Conservation (phyloP, 2,113 vertebrate species). For the Phaethon lepturus region DNA sequence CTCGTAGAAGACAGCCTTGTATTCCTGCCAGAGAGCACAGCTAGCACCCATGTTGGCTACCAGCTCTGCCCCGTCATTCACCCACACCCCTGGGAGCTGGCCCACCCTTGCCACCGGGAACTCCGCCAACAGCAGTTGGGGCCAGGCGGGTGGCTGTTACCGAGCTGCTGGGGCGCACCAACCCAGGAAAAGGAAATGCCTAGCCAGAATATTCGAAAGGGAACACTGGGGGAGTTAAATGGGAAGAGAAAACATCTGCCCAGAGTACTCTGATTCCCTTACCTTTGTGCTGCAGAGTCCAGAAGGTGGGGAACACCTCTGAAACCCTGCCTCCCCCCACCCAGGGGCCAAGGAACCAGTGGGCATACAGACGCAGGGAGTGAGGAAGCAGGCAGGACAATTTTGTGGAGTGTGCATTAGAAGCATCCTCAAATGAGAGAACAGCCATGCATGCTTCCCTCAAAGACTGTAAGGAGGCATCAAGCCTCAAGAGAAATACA, state of each 20-base stretch:
- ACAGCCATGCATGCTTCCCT: background rate
- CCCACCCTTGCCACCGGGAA: background rate
- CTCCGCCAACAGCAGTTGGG: background rate
- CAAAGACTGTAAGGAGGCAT: background rate
- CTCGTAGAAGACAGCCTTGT: constrained; percentile 84
- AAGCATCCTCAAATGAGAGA: background rate
- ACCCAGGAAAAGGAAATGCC: background rate
- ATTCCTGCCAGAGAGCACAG: constrained; percentile 76
- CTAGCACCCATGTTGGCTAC: background rate
- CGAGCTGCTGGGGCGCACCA: background rate
- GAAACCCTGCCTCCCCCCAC: background rate
- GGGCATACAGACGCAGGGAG: background rate
- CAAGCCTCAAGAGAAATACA: background rate
- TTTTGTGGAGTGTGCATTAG: background rate
- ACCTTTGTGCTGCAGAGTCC: background rate
- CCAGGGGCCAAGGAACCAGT: background rate
- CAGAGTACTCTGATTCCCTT: background rate
- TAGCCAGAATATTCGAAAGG: background rate
- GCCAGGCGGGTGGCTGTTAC: background rate
- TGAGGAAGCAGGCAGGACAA: background rate
- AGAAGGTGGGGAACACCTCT: background rate
- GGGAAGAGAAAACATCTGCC: background rate
- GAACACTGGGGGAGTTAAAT: background rate
- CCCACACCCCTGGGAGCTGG: background rate
- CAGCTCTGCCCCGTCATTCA: background rate